Base-by-base conservation (phyloP, 2,888 invertebrate species). In the Carabus problematicus region DNA sequence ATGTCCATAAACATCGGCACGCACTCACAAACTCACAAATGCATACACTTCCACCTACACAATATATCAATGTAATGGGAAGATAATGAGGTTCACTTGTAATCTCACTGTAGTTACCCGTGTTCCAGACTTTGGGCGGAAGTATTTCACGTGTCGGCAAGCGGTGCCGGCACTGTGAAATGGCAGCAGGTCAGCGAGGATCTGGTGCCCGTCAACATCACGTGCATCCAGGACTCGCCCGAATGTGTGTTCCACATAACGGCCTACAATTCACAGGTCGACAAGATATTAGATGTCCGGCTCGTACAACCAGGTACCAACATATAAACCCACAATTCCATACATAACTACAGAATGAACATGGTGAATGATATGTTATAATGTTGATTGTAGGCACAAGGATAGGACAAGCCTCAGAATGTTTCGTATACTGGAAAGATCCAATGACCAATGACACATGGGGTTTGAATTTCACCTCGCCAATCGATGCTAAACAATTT, bases 171-270 rank as follows among this genome's bases (percentile, higher is more conserved):
- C 78, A 93, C 93, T 54, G 95, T 96, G 73, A 96, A 94, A 85
- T 98, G 98, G 97, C 95, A 96, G 86, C 95, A 97, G 84, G 94
- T 98, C 76, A 97, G 97, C 74, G 97, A 97, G 83, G 98, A 98
- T 85, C 89, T 98, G 83, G 98, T 98, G 75, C 98, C 98, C 69
- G 97, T 98, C 76, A 97, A 97, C 87, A 96, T 98, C 85, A 95
- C 97, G 76, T 97, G 97, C 86, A 93, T 97, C 80, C 94, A 96
- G 85, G 97, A 97, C 84, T 93, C 94, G 72, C 97, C 97, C 61
- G 95, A 95, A 84, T 95, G 95, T 83, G 92, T 97, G 82, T 98
- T 97, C 85, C 98, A 98, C 86, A 95, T 98, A 85, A 97, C 97
- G 78, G 98, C 98, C 77, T 98, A 98, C 88, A 98, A 97, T 86